phyloP scores from a whole-genome alignment of 2,113 vertebrate genomes.

The Ardeotis arabs region DNA sequence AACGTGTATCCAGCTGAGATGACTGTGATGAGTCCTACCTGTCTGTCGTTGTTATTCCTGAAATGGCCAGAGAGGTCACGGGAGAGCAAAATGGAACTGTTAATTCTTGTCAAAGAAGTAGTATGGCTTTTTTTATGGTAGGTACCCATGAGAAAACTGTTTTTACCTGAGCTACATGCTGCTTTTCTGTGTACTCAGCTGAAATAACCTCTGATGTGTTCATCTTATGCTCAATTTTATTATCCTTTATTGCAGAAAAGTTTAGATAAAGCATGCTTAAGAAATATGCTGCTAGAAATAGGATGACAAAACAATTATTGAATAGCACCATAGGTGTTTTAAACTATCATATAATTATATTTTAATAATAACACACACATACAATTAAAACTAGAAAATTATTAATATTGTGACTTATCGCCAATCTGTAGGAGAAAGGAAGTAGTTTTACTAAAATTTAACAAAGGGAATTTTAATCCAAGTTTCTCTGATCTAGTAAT shows the following conservation, averaged over 20 bases:
- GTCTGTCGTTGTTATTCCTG: background rate
- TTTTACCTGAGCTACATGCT: background rate
- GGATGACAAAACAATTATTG: background rate
- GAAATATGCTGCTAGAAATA: background rate
- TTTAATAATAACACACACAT: background rate
- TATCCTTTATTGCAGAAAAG: background rate
- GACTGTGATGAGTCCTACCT: background rate
- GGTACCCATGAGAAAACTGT: background rate
- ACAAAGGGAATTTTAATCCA: background rate
- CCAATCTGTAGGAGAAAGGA: background rate
- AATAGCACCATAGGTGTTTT: background rate
- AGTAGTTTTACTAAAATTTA: constrained; percentile 7
- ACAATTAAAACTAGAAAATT: background rate
- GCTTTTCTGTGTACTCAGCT: background rate
- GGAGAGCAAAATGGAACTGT: background rate
- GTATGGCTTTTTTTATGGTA: background rate
- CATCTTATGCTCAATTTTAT: background rate
- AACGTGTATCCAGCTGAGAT: background rate
- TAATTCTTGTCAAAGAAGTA: background rate
- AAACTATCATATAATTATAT: constrained; percentile 12
- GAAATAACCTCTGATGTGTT: background rate
- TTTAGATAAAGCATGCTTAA: background rate
- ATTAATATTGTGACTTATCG: background rate
- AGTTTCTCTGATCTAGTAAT: background rate
- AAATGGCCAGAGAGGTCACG: background rate